Base-by-base conservation (phyloP, 2,888 invertebrate genomes). In the Drosophila meridiana region DNA sequence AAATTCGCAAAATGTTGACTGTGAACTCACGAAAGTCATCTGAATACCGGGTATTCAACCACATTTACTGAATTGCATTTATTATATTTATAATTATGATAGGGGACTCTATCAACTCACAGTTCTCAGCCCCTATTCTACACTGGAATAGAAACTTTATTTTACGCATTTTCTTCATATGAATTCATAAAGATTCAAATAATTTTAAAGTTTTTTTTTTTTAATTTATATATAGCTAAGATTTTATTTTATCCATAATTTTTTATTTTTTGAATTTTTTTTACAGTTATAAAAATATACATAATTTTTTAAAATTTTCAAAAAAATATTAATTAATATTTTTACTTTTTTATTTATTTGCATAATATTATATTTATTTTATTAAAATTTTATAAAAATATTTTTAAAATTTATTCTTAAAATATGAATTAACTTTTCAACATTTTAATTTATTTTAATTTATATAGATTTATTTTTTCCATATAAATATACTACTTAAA, bases 51-150 rank as follows among this genome's bases (percentile, higher is more conserved):
- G 1, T 45, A 14, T 9, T 9, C 1, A 20, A 30, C 48, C 7
- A 28, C 28, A 28, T 3, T 26, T 26, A 2, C 13, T 28, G 3
- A 0, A 8, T 9, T 6, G 3, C 6, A n/a, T 34, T 34, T n/a
- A n/a, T 13, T 30, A 50, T 13, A 34, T 13, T 40, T 14, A 60
- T n/a, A 20, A n/a, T 13, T 47, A 7, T 47, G 14, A 59, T 28
- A 47, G 28, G 34, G 60, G 65, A 50, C 32, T 62, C 63, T 20
- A n/a, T 13, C 13, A 42, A 48, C 5, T 9, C 26, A 8, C 38
- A 47, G 13, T 4, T 11, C 9, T 9, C 32, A 34, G 28, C 62
- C 64, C 48, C 48, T 34, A 43, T 57, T 26, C 2, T 9, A 2
- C 13, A 30, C 8, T 48, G 14, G 4, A 4, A 8, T 8, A n/a